These are phyloP conservation scores for Pollenia griseotomentosa DNA, from an alignment of 2,888 invertebrate genomes.

Conservation along the genomic window DNA sequence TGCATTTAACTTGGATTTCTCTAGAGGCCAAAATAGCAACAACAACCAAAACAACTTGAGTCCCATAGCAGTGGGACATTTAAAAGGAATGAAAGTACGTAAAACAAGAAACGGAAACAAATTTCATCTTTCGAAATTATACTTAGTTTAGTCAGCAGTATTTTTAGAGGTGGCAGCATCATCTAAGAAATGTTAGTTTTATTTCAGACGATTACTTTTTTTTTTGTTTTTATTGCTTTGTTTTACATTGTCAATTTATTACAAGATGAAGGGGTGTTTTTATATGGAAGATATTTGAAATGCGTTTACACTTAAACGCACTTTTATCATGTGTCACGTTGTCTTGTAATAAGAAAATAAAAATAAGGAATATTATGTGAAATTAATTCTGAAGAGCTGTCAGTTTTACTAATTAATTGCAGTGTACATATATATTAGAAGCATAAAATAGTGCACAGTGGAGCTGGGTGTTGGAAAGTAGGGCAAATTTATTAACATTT, in stretches of 20 bases:
- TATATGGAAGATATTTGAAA: conserved; percentile 15
- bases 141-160: conserved; percentile 41
- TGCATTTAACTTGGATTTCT: conserved; percentile 76
- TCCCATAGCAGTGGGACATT: conserved; percentile 6
- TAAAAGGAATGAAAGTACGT: conserved; percentile 24
- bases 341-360: conserved; percentile 1
- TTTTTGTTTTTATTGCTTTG: conserved; percentile 20
- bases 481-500: background rate
- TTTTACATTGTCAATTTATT: conserved; percentile 59
- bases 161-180: conserved; percentile 26
- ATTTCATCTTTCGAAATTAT: conserved; percentile 53
- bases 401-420: conserved; percentile 73
- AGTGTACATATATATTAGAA: conserved; percentile 54
- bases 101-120: conserved; percentile 66
- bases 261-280: conserved; percentile 29
- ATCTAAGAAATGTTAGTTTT: conserved; percentile 57
- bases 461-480: background rate
- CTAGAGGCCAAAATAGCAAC: conserved; percentile 57
- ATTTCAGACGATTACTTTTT: conserved; percentile 30
- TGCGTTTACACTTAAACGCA: conserved; percentile 23
- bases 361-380: conserved; percentile 65
- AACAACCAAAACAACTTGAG: conserved; percentile 9
- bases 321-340: conserved; percentile 36
- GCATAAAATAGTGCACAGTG: conserved; percentile 27
- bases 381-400: conserved; percentile 73